A percentile compares a stretch with the other conserved stretches of the same genome.
These are phyloP conservation scores for Ypsolopha scabrella DNA, from an alignment of 2,888 invertebrate species.

Conservation along the genomic window DNA sequence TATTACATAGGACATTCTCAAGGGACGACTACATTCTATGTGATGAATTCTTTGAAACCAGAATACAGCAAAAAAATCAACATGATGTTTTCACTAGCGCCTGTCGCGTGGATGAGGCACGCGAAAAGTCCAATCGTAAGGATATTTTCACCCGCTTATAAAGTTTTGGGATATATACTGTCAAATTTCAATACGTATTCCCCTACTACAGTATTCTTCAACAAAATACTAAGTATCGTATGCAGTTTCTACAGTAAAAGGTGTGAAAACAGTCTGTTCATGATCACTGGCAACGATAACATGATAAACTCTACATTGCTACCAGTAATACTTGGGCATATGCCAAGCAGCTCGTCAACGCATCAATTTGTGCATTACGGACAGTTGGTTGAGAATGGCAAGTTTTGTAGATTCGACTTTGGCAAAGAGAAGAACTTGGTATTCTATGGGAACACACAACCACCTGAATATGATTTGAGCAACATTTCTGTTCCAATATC, in stretches of 20 bases:
- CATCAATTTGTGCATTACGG: slow-evolving; percentile 60
- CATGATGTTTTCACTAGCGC: slow-evolving; percentile 68
- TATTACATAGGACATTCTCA: slow-evolving; percentile 80
- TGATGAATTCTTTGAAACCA: slow-evolving; percentile 62
- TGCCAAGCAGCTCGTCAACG: slow-evolving; percentile 70
- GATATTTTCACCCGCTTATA: slow-evolving; percentile 28
- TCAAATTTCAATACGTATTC: slow-evolving; percentile 23
- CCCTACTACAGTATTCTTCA: slow-evolving; percentile 28
- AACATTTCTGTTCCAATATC: slow-evolving; percentile 30
- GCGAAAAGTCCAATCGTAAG: slow-evolving; percentile 43
- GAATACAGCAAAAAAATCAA: slow-evolving; percentile 69
- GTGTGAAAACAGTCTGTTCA: slow-evolving; percentile 31
- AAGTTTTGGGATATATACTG: slow-evolving; percentile 22
- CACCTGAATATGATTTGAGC: slow-evolving; percentile 42
- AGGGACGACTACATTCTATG: slow-evolving; percentile 73
- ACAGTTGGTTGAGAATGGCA: slow-evolving; percentile 35
- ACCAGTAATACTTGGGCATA: slow-evolving; percentile 70
- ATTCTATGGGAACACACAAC: slow-evolving; percentile 46
- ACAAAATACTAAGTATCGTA: slow-evolving; percentile 22
- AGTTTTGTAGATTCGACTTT: slow-evolving; percentile 42
- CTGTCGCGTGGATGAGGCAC: slow-evolving; percentile 64
- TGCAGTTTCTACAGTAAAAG: slow-evolving; percentile 23
- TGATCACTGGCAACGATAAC: slow-evolving; percentile 29
- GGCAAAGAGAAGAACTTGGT: slow-evolving; percentile 26
- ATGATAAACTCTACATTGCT: slow-evolving; percentile 53